These are phyloP conservation scores for Caenorhabditis tropicalis DNA, from an alignment of 1,140 invertebrate genomes.

Conservation along the genomic window DNA sequence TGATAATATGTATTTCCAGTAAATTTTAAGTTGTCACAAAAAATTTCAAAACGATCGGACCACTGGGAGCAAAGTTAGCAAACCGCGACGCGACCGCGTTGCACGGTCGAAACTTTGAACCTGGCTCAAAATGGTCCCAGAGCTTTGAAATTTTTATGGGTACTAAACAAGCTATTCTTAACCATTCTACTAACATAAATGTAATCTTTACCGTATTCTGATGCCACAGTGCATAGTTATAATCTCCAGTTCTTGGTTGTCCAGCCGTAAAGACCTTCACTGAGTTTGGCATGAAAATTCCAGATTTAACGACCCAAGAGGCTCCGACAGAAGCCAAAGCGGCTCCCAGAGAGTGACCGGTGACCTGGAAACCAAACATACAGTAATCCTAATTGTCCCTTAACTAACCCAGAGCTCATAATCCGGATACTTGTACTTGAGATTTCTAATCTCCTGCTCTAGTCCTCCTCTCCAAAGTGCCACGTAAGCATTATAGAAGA, in stretches of 20 bases:
- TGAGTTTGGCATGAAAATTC: neutral
- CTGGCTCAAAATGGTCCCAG: too few relatives aligned
- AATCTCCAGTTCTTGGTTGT: constrained; percentile 50
- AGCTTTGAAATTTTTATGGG: too few relatives aligned
- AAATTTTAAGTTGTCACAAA: too few relatives aligned
- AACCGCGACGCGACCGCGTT: too few relatives aligned
- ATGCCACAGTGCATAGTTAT: constrained; percentile 39
- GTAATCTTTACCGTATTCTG: constrained; percentile 30
- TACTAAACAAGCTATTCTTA: too few relatives aligned
- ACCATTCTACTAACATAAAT: neutral
- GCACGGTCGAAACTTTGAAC: too few relatives aligned
- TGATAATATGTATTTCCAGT: too few relatives aligned
- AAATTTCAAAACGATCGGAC: too few relatives aligned
- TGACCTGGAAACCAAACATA: neutral
- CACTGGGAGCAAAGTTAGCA: too few relatives aligned
- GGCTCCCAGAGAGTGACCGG: constrained; percentile 48
- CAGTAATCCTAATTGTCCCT: neutral
- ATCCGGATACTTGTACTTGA: constrained; percentile 55
- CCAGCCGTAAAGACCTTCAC: constrained; percentile 44
- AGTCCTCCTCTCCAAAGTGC: constrained; percentile 56
- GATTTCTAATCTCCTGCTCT: constrained; percentile 41
- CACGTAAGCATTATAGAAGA: constrained; percentile 58
- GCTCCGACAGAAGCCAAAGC: constrained; percentile 35
- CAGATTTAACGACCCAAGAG: constrained; percentile 39
- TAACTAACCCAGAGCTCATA: constrained; percentile 45